Base-by-base conservation (phyloP, 2,797 vertebrate genomes). In the Cynodonichthys magdalenae region DNA sequence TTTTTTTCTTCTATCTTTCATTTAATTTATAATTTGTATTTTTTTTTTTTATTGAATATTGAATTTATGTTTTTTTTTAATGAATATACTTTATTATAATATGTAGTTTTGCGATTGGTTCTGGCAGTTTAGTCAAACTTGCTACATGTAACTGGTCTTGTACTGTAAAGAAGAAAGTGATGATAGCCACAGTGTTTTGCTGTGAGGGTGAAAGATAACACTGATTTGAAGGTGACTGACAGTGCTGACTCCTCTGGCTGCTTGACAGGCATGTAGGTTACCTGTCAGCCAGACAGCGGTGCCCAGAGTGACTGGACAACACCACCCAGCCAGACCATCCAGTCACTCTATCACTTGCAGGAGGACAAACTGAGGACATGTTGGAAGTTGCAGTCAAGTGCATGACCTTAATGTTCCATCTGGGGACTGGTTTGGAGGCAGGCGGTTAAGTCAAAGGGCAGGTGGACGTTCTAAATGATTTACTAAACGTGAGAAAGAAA, bases 281-380 rank as follows among this genome's bases (percentile, higher is more conserved):
- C 61, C 75, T 42, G 86, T 89, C 87, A 80, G 55, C 86, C 87
- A 87, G 27, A 27, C 55, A 53, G 28, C 72, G 2, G 68, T 73
- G 72, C 48, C 57, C 63, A 28, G 31, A 59, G 15, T 66, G 65
- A 81, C 69, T 58, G 74, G 78, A 77, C 73, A 48, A 66, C 74
- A 69, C 66, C 72, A 74, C 75, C 73, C 63, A 71, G 71, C 24
- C 24, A 2, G 24, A 24, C 24, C n/a, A n/a, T n/a, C 62, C 50
- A 68, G 77, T 69, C 86, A 73, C 80, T 89, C 83, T 15, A 75
- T 89, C 79, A 88, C 63, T 69, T 4, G 2, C 2, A 34, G 69
- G 66, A 69, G 65, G 29, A 18, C 19, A 5, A 14, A 67, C 58
- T 54, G 42, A 71, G 75, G 76, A 61, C 66, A 49, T 6, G 64